A percentile compares a stretch with the other conserved stretches of the same genome.
These are phyloP conservation scores for Hemibagrus guttatus DNA, from an alignment of 2,797 vertebrate genomes.

Conservation along the genomic window DNA sequence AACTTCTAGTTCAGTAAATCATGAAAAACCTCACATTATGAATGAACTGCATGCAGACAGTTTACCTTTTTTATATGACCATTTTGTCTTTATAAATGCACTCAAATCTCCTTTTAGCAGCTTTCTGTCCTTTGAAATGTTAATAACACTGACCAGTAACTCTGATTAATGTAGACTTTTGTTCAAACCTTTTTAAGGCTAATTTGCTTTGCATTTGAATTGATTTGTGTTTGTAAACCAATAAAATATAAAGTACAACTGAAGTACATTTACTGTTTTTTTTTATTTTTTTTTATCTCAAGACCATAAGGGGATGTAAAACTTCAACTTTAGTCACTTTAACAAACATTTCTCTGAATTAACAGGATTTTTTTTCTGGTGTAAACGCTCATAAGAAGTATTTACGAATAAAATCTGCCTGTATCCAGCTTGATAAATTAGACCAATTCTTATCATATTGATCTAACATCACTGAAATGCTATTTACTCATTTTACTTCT, in stretches of 20 bases:
- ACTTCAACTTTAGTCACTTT: background rate
- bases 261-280: background rate
- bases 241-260: background rate
- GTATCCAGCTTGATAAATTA: slow-evolving; percentile 1
- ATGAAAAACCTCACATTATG: background rate
- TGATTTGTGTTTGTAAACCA: background rate
- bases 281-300: background rate
- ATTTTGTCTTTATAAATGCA: background rate
- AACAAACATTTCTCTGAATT: background rate
- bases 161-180: background rate
- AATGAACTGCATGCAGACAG: background rate
- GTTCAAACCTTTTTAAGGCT: background rate
- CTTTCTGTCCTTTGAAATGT: background rate
- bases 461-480: background rate
- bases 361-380: background rate
- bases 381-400: background rate
- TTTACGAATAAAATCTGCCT: background rate
- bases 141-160: background rate
- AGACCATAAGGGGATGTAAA: background rate
- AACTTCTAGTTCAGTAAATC: background rate
- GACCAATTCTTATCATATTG: background rate
- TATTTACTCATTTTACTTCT: background rate
- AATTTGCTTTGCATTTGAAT: background rate
- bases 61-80: background rate
- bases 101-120: background rate